phyloP scores from a whole-genome alignment of 2,888 invertebrate species.

The Parnassius apollo region DNA sequence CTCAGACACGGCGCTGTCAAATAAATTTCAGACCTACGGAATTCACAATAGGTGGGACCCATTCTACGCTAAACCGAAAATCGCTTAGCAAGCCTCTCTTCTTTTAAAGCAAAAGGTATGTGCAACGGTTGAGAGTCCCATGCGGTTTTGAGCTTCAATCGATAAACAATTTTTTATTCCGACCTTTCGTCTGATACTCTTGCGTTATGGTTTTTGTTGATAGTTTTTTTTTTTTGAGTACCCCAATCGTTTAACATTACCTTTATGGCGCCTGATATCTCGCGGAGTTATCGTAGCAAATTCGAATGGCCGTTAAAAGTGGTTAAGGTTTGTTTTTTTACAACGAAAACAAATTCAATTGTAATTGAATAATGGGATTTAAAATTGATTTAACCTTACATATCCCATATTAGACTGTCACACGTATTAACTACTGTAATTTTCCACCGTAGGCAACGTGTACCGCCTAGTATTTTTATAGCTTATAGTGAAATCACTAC shows the following conservation, averaged over 20 bases:
- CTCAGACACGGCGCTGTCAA: slow-evolving; percentile 78
- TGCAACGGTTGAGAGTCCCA: slow-evolving; percentile 41
- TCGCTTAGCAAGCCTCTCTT: slow-evolving; percentile 56
- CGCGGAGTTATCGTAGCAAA: slow-evolving; percentile 66
- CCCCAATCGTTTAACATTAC: slow-evolving; percentile 72
- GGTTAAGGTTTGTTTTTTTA: slow-evolving; percentile 50
- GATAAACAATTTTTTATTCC: slow-evolving; percentile 60
- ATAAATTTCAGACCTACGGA: slow-evolving; percentile 78
- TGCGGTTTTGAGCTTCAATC: slow-evolving; percentile 59
- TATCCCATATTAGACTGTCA: slow-evolving; percentile 9
- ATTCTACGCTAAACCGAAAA: slow-evolving; percentile 56
- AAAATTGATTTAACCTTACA: slow-evolving; percentile 21
- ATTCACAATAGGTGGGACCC: slow-evolving; percentile 77
- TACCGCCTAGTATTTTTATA: slow-evolving; percentile 21
- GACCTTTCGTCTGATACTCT: slow-evolving; percentile 68
- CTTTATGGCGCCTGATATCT: slow-evolving; percentile 71
- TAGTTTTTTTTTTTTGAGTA: slow-evolving; percentile 66
- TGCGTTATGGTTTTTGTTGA: slow-evolving; percentile 71
- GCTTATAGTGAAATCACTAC: slow-evolving; percentile 8
- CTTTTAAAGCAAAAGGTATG: slow-evolving; percentile 50
- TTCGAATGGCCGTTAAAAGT: slow-evolving; percentile 68
- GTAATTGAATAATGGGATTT: slow-evolving; percentile 39
- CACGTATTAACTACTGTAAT: slow-evolving; percentile 9
- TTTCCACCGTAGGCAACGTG: slow-evolving; percentile 8
- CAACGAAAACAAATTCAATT: slow-evolving; percentile 66